Conservation (phyloP, 2,888 invertebrate species). For the Auanema freiburgensis region DNA sequence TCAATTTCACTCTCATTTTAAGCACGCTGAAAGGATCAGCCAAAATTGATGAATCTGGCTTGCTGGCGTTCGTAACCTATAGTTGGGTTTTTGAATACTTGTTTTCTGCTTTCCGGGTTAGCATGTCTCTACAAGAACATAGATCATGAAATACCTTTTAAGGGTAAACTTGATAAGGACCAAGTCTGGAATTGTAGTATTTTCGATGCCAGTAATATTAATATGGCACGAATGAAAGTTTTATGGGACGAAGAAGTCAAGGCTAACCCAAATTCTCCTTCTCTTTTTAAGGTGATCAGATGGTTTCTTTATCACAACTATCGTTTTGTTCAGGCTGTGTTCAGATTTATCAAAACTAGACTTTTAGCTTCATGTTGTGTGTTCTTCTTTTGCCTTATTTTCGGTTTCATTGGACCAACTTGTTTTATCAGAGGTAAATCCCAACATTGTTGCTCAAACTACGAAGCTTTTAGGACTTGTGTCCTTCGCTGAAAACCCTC, state of each 20-base stretch:
- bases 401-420: slow-evolving; percentile 65
- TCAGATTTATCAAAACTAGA: slow-evolving; percentile 62
- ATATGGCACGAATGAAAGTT: slow-evolving; percentile 64
- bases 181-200: slow-evolving; percentile 62
- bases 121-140: slow-evolving; percentile 14
- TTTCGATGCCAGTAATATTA: slow-evolving; percentile 65
- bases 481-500: slow-evolving; percentile 57
- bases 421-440: slow-evolving; percentile 53
- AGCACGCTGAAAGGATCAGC: slow-evolving; percentile 40
- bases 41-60: slow-evolving; percentile 64
- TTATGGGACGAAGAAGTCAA: slow-evolving; percentile 66
- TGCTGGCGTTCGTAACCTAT: slow-evolving; percentile 66
- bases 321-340: slow-evolving; percentile 42
- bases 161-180: slow-evolving; percentile 45
- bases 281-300: slow-evolving; percentile 46
- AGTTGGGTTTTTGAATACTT: slow-evolving; percentile 66
- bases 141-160: not conserved
- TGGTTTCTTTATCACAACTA: not conserved
- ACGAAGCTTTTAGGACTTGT: slow-evolving; percentile 40
- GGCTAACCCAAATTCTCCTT: slow-evolving; percentile 39
- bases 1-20: not conserved
- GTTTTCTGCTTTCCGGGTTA: slow-evolving; percentile 60
- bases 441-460: not conserved
- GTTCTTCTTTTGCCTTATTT: slow-evolving; percentile 57
- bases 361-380: slow-evolving; percentile 61